Evolutionary conservation across 2,113 vertebrate genomes (phyloP).

Genomic region (Alethe diademata): DNA sequence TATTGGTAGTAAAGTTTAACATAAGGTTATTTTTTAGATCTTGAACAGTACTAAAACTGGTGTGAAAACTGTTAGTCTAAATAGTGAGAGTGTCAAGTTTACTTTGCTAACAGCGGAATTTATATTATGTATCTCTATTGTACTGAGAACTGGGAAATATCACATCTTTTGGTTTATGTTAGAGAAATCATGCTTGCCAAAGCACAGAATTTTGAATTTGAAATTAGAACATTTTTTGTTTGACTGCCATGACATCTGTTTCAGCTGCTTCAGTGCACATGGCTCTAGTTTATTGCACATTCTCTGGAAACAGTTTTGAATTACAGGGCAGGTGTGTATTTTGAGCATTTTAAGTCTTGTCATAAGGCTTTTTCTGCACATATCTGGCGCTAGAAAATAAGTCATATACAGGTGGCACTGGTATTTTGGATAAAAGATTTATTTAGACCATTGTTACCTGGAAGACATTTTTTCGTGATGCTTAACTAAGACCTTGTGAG

Average conservation of each 20-base stretch:
- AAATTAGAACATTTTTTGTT: background rate
- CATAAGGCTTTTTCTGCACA: background rate
- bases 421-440: background rate
- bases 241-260: constrained; percentile 39
- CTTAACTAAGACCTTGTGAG: constrained; percentile 70
- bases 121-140: background rate
- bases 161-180: background rate
- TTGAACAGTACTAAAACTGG: background rate
- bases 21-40: background rate
- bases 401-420: background rate
- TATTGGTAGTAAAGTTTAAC: background rate
- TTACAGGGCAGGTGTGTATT: background rate
- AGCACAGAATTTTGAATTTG: constrained; percentile 22
- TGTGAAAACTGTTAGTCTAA: background rate
- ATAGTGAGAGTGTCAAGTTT: background rate
- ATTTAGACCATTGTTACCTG: background rate
- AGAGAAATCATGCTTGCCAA: background rate
- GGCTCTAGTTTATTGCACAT: constrained; percentile 9
- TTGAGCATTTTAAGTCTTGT: background rate
- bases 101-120: background rate
- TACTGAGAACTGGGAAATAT: background rate
- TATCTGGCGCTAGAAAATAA: background rate
- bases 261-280: background rate
- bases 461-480: background rate
- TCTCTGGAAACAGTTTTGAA: background rate